These are phyloP conservation scores for Eurystomus gularis DNA, from an alignment of 2,113 vertebrate species.

Conservation along the genomic window DNA sequence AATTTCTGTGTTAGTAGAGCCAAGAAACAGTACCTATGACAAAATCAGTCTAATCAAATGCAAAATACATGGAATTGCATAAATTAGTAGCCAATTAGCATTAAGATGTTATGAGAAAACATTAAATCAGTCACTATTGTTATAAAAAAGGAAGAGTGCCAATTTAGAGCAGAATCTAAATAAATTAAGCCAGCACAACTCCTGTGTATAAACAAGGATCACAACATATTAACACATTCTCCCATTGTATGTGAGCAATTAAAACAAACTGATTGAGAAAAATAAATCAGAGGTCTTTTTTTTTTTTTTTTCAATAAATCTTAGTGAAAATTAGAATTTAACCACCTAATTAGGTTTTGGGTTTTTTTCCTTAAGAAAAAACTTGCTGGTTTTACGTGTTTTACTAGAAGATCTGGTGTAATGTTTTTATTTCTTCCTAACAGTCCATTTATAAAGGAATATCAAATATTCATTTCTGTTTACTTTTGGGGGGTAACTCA, in stretches of 20 bases:
- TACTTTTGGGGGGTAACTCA: not conserved
- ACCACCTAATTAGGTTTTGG: not conserved
- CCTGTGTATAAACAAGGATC: not conserved
- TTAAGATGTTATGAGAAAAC: not conserved
- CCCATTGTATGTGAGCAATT: not conserved
- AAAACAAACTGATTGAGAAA: not conserved
- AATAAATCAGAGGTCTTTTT: not conserved
- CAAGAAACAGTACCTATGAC: not conserved
- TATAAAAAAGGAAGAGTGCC: not conserved
- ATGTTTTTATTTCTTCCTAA: not conserved
- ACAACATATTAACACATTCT: not conserved
- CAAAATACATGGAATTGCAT: not conserved
- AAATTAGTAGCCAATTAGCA: not conserved
- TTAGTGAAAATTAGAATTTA: not conserved
- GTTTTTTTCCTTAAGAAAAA: not conserved
- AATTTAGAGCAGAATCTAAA: not conserved
- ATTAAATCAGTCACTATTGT: not conserved
- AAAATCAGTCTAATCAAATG: not conserved
- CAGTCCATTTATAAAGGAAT: not conserved
- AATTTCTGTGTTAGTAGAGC: not conserved
- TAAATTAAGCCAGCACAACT: not conserved
- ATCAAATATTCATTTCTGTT: not conserved
- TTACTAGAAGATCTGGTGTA: not conserved
- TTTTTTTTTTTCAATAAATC: not conserved
- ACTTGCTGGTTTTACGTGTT: not conserved